Conservation (phyloP, 2,888 invertebrate genomes). For the Polia nebulosa region DNA sequence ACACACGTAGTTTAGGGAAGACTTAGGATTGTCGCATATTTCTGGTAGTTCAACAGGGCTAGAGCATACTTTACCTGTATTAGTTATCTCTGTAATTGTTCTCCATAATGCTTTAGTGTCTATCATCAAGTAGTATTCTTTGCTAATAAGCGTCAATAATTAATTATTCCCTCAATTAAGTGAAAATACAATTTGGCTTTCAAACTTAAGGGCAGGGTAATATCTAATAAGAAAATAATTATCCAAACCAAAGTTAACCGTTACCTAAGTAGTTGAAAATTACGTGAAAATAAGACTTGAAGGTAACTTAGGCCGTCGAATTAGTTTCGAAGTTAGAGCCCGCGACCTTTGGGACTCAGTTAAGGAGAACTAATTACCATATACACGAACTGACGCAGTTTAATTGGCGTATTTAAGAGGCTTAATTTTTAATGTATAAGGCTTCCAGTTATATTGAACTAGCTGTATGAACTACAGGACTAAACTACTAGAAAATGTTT, state of each 20-base stretch:
- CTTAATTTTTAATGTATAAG: not conserved
- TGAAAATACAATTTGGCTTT: not conserved
- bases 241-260: slow-evolving; percentile 32
- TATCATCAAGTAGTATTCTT: not conserved
- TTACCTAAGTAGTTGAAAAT: slow-evolving; percentile 46
- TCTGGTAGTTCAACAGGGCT: too few relatives aligned
- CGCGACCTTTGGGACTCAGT: slow-evolving; percentile 14
- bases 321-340: slow-evolving; percentile 26
- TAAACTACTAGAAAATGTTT: not conserved
- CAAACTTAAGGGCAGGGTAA: slow-evolving; percentile 5
- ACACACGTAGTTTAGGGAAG: too few relatives aligned
- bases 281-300: slow-evolving; percentile 48
- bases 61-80: too few relatives aligned
- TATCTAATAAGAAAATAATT: slow-evolving; percentile 42
- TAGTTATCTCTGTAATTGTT: too few relatives aligned
- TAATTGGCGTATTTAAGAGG: too few relatives aligned
- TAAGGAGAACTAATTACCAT: slow-evolving; percentile 17
- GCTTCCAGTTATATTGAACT: not conserved
- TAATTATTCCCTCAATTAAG: not conserved
- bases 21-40: too few relatives aligned
- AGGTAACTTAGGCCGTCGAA: slow-evolving; percentile 15
- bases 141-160: not conserved
- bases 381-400: not conserved
- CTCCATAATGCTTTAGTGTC: too few relatives aligned
- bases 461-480: not conserved